Base-by-base conservation (phyloP, 2,888 invertebrate genomes). In the Branchipolynoe longqiensis region DNA sequence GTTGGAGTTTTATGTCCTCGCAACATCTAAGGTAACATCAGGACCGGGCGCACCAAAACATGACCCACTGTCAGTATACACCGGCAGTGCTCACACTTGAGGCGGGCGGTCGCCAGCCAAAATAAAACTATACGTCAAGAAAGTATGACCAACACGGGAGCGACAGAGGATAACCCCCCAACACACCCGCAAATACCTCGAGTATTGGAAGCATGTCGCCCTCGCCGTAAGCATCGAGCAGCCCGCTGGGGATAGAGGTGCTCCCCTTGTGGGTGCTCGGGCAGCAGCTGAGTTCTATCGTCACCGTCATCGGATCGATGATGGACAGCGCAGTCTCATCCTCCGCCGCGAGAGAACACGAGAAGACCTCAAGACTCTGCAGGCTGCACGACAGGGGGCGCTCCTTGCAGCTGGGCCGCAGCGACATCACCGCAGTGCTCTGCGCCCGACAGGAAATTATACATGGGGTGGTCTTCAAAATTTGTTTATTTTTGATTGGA, bases 311-410 rank as follows among this genome's bases (percentile, higher is more conserved):
- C 0, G 89, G 89, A 81, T 89, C 89, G 85, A 99, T 97, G 90
- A 99, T 98, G 54, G 98, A 97, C 28, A 98, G 94, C 0, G 98
- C 98, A 0, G 98, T 98, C 92, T 97, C 97, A 88, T 98, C 97
- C 94, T 98, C 98, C 90, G 96, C 95, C 6, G 97, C 97, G 87
- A 98, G 95, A 90, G 97, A 96, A 93, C 97, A 97, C 1, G 98
- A 98, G 94, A 98, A 98, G 93, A 98, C 96, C 94, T 99, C 98
- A 91, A 98, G 96, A 64, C 87, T 89, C 92, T 97, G 97, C 83
- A 98, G 95, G 93, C 97, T 97, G 91, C 98, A 97, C 1, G 97
- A 97, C 83, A 98, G 94, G 0, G 97, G 97, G 92, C 96, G 96
- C 90, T 96, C 95, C 31, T 94, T 94, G 88, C 96, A 95, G 87